A percentile compares a stretch with the other conserved stretches of the same genome.
Evolutionary conservation across 1,140 invertebrate genomes (phyloP).

Genomic region (Pseudachorutes palmiensis): DNA sequence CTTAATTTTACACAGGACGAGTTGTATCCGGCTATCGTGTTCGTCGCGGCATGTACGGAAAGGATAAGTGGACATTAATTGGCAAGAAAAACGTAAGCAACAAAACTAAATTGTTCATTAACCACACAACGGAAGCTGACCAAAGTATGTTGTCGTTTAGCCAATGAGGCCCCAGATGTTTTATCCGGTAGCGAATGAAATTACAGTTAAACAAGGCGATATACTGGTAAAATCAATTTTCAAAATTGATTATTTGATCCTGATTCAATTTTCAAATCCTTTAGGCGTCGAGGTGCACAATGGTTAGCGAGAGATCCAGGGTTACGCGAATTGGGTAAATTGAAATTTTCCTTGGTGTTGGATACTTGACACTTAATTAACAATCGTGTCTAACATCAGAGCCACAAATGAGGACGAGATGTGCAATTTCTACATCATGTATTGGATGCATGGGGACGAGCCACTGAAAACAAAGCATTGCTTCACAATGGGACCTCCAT

Average conservation of each 20-base stretch:
- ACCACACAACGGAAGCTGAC: constrained; percentile 44
- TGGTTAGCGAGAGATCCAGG: constrained; percentile 61
- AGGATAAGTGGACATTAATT: constrained; percentile 68
- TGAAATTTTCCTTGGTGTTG: background rate
- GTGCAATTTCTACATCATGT: constrained; percentile 99
- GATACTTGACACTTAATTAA: background rate
- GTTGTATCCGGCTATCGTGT: constrained; percentile 83
- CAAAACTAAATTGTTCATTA: background rate
- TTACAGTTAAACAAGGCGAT: constrained; percentile 60
- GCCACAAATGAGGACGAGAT: constrained; percentile 90
- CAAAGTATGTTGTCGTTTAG: background rate
- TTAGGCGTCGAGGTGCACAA: constrained; percentile 80
- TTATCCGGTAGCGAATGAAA: constrained; percentile 66
- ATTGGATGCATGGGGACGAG: constrained; percentile 78
- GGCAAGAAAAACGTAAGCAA: constrained; percentile 58
- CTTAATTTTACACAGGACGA: constrained; percentile 49
- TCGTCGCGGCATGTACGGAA: constrained; percentile 48
- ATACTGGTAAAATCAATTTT: constrained; percentile 49
- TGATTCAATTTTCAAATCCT: constrained; percentile 33
- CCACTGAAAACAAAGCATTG: constrained; percentile 76
- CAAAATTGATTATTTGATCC: constrained; percentile 1
- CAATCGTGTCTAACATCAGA: constrained; percentile 45
- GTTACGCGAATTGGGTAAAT: constrained; percentile 67
- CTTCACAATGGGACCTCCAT: constrained; percentile 67
- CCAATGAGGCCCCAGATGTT: constrained; percentile 93